These are phyloP conservation scores for Cichladusa arquata DNA, from an alignment of 2,113 vertebrate genomes.

Conservation along the genomic window DNA sequence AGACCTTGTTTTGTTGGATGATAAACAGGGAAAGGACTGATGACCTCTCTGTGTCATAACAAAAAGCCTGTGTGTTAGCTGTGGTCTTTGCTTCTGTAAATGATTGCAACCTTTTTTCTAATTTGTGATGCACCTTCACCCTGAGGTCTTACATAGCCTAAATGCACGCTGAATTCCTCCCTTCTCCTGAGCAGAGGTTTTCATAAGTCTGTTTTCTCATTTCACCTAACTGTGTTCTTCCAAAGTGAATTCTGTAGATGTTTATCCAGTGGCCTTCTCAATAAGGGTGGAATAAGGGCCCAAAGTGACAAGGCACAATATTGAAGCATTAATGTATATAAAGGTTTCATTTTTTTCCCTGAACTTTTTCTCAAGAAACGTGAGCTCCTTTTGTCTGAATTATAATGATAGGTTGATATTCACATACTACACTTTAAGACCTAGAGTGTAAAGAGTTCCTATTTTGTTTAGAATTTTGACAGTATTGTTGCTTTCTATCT, in stretches of 20 bases:
- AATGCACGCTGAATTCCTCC: neutral
- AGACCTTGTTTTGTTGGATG: neutral
- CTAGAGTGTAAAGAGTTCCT: neutral
- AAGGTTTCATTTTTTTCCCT: neutral
- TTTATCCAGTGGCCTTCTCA: neutral
- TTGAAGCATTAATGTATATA: neutral
- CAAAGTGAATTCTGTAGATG: neutral
- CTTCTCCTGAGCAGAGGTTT: neutral
- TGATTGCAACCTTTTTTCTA: conserved; percentile 16
- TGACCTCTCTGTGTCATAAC: neutral
- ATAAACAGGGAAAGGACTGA: neutral
- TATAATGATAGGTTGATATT: neutral
- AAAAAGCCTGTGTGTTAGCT: neutral
- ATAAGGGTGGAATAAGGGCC: neutral
- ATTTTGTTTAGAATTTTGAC: neutral
- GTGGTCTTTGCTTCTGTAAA: neutral
- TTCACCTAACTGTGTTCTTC: neutral
- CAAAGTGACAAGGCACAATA: neutral
- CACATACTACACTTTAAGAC: neutral
- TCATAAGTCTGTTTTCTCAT: neutral
- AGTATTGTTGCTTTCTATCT: neutral
- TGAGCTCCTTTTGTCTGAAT: neutral
- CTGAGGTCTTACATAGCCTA: neutral
- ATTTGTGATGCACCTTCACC: conserved; percentile 21
- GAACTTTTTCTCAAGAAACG: neutral